Conservation (phyloP, 2,113 vertebrate genomes). For the Chionodraco myersi region DNA sequence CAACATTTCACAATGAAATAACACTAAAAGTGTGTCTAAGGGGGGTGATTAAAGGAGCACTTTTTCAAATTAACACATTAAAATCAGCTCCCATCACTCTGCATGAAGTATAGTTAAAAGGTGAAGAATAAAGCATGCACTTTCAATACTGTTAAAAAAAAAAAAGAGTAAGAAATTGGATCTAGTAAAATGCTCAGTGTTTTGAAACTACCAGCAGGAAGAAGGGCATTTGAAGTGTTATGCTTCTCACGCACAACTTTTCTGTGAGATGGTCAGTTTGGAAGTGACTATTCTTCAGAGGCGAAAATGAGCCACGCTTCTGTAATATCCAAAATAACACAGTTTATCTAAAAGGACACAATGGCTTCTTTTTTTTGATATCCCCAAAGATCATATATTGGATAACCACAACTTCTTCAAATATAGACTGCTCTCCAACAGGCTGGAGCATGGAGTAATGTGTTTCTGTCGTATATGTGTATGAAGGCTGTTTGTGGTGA, state of each 20-base stretch:
- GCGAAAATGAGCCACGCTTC: not conserved
- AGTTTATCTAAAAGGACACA: constrained; percentile 3
- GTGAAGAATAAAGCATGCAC: constrained; percentile 1
- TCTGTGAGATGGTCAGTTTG: constrained; percentile 26
- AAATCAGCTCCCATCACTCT: constrained; percentile 21
- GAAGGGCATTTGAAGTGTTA: constrained; percentile 21
- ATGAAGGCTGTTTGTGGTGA: not conserved
- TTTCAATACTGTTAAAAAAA: not conserved
- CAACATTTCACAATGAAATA: constrained; percentile 17
- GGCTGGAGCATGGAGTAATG: not conserved
- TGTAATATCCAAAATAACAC: constrained; percentile 11
- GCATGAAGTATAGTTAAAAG: constrained; percentile 6
- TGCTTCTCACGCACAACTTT: not conserved
- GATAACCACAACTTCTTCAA: constrained; percentile 15
- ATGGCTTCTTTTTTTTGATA: not conserved
- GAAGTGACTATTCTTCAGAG: constrained; percentile 18
- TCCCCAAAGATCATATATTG: constrained; percentile 17
- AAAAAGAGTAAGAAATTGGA: constrained; percentile 9
- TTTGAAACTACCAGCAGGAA: constrained; percentile 1
- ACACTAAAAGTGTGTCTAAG: constrained; percentile 2
- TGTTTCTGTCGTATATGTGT: constrained; percentile 14
- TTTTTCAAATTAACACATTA: constrained; percentile 22
- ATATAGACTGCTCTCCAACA: not conserved
- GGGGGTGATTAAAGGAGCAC: not conserved
- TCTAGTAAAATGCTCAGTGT: not conserved